These are phyloP conservation scores for Corydoras maculifer DNA, from an alignment of 2,113 vertebrate species.

Conservation along the genomic window DNA sequence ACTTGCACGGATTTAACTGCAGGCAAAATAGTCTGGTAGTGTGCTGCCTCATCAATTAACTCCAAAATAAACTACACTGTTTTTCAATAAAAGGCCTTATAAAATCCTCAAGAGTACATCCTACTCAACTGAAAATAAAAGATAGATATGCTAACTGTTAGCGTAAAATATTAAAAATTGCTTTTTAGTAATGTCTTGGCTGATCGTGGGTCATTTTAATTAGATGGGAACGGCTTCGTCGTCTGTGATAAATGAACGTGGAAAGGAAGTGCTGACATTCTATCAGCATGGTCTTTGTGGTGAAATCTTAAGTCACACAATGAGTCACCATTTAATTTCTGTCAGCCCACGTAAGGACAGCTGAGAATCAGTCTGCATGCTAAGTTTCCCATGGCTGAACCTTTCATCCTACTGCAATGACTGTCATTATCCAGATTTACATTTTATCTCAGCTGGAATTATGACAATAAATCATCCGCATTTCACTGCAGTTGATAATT, in stretches of 20 bases:
- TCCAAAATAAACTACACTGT: too few species aligned
- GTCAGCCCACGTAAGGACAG: conserved; percentile 49
- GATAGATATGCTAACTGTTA: background rate
- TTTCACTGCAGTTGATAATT: conserved; percentile 68
- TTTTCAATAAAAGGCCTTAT: too few species aligned
- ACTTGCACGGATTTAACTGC: too few species aligned
- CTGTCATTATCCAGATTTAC: conserved; percentile 72
- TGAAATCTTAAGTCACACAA: conserved; percentile 40
- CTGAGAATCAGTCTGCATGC: conserved; percentile 68
- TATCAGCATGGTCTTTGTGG: conserved; percentile 8
- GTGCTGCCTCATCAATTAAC: too few species aligned
- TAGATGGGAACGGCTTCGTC: background rate
- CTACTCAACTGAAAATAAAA: too few species aligned
- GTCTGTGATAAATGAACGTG: conserved; percentile 22
- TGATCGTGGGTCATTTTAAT: conserved; percentile 7
- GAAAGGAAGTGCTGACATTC: conserved; percentile 12
- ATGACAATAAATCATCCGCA: conserved; percentile 67
- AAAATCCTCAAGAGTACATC: too few species aligned
- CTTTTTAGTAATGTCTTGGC: background rate
- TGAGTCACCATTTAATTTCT: conserved; percentile 58
- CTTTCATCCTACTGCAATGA: conserved; percentile 61
- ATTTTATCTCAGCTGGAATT: conserved; percentile 67
- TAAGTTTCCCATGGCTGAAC: conserved; percentile 57
- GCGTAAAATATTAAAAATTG: conserved; percentile 1
- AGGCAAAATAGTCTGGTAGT: too few species aligned